Evolutionary conservation across 1,140 invertebrate genomes (phyloP), one percentile per base, ranked within the genome.

Genomic region (Eumaeus atala): DNA sequence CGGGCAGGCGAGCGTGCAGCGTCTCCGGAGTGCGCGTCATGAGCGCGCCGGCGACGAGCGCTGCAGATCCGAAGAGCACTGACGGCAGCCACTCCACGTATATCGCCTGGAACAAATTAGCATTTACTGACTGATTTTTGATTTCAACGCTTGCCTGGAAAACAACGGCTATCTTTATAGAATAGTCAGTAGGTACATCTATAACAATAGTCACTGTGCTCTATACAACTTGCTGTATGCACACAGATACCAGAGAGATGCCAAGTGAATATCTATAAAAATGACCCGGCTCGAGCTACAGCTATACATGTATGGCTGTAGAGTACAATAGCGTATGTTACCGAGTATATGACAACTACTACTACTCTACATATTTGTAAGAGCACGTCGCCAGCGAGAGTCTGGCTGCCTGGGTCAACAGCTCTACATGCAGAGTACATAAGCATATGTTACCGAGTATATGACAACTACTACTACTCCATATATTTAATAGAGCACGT

Each of bases 401-500:
- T 1, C 92, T 84, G 36, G 92, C 84, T 54, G 90, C 89, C 12
- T 92, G 93, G 0, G 93, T 92, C 70, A 92, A n/a, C n/a, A n/a
- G n/a, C n/a, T n/a, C n/a, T n/a, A n/a, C n/a, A n/a, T n/a, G n/a
- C n/a, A n/a, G n/a, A n/a, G n/a, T n/a, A n/a, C n/a, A n/a, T n/a
- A n/a, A n/a, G n/a, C n/a, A n/a, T n/a, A n/a, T n/a, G n/a, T 77
- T 76, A 90, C 89, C 77, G 90, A 63, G 10, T 90, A 61, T 0
- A n/a, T n/a, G 91, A 89, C 63, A 92, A 90, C 89, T 93, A 90
- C 62, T 92, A 91, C 35, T 92, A 91, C 37, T 93, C 66, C 77
- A 93, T 92, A 14, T 92, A 92, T 1, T 92, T 91, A 42, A 94
- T 76, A 14, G 92, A 93, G 74, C 92, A 93, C 58, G 90, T 82